Conservation (phyloP, 2,797 vertebrate species). For the Brachyrhaphis roseni region DNA sequence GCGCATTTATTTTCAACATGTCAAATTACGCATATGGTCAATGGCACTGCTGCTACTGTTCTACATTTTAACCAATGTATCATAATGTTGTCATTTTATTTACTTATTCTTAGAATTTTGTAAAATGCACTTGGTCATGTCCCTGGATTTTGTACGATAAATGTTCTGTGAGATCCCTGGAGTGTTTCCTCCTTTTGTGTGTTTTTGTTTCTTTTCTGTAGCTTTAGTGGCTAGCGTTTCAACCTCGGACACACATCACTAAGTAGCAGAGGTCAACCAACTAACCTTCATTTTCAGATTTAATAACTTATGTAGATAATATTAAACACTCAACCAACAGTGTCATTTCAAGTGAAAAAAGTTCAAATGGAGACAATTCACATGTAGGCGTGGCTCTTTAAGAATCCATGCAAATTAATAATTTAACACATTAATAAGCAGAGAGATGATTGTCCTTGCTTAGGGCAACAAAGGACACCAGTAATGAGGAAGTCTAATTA, state of each 20-base stretch:
- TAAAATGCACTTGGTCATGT: no score
- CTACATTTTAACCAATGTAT: no score
- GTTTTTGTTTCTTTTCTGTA: neutral
- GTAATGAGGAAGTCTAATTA: constrained; percentile 14
- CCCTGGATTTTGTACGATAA: neutral
- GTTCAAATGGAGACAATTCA: constrained; percentile 34
- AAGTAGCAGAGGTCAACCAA: constrained; percentile 40
- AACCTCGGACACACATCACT: neutral
- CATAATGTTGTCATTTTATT: neutral
- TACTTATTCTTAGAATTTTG: no score
- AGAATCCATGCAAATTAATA: constrained; percentile 60
- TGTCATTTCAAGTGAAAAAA: constrained; percentile 26
- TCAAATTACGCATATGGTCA: no score
- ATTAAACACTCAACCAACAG: constrained; percentile 23
- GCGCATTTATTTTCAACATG: no score
- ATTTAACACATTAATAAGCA: constrained; percentile 46
- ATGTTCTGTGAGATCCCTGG: neutral
- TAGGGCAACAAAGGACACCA: constrained; percentile 23
- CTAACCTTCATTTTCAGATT: constrained; percentile 31
- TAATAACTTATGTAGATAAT: constrained; percentile 38
- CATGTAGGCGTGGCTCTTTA: constrained; percentile 47
- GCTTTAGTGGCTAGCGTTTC: neutral
- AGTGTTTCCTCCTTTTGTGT: neutral
- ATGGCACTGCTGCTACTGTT: no score
- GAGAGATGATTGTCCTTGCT: constrained; percentile 33